Evolutionary conservation across 2,113 vertebrate species (phyloP).

Genomic region (Cygnus buccinator): DNA sequence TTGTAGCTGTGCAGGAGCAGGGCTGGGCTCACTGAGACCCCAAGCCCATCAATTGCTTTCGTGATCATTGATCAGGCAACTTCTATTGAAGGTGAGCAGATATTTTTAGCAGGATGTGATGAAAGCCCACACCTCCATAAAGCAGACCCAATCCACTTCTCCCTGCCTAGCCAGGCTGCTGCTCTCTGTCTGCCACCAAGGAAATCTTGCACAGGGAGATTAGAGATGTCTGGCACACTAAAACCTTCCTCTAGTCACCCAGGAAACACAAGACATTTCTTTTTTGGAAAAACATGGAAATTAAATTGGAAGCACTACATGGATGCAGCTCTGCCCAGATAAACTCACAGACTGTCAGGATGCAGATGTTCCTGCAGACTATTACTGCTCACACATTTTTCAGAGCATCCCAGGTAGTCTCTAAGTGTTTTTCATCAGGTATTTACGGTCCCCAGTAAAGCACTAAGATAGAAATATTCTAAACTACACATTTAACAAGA

Average conservation of each 20-base stretch:
- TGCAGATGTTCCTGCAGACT: conserved; percentile 44
- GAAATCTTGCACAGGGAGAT: conserved; percentile 8
- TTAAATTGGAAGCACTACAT: conserved; percentile 23
- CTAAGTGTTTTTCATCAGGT: not conserved
- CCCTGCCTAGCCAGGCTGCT: not conserved
- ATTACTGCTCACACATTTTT: not conserved
- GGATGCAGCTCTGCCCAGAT: conserved; percentile 13
- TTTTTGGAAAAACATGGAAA: conserved; percentile 37
- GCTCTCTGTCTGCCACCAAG: conserved; percentile 7
- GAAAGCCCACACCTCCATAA: not conserved
- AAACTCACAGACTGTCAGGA: conserved; percentile 34
- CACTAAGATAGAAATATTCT: not conserved
- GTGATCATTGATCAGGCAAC: not conserved
- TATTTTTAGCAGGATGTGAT: not conserved
- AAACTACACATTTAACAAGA: not conserved
- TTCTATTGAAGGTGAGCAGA: not conserved
- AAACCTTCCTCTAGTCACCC: conserved; percentile 33
- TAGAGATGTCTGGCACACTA: conserved; percentile 36
- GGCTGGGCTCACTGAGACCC: not conserved
- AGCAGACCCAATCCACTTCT: not conserved
- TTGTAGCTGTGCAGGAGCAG: not conserved
- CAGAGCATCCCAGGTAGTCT: conserved; percentile 19
- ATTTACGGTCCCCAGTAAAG: conserved; percentile 38
- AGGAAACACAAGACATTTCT: conserved; percentile 39
- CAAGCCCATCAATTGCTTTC: not conserved